A percentile compares a stretch with the other conserved stretches of the same genome.
phyloP scores from a whole-genome alignment of 2,113 vertebrate genomes.

The Lophura nycthemera region DNA sequence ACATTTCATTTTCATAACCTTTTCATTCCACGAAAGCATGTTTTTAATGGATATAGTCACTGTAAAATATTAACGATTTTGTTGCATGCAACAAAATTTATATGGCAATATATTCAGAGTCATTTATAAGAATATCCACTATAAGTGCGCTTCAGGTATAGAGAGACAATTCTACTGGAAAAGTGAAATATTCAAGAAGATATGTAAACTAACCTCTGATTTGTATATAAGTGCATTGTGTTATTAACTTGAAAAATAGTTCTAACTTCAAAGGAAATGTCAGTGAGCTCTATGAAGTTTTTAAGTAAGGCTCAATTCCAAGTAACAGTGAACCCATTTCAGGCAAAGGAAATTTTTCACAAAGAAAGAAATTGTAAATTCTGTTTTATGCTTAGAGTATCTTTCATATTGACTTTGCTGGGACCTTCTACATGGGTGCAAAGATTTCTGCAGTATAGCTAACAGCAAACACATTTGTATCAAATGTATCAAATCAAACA shows the following conservation, averaged over 20 bases:
- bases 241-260: slow-evolving; percentile 32
- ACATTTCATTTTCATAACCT: slow-evolving; percentile 51
- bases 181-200: slow-evolving; percentile 8
- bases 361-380: background rate
- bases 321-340: background rate
- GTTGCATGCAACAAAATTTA: slow-evolving; percentile 47
- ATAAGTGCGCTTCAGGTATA: slow-evolving; percentile 24
- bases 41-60: slow-evolving; percentile 48
- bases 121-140: slow-evolving; percentile 46
- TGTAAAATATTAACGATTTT: slow-evolving; percentile 59
- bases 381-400: background rate
- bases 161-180: background rate
- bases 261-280: slow-evolving; percentile 23
- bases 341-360: background rate
- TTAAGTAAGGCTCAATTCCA: background rate
- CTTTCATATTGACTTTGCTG: background rate
- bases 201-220: background rate
- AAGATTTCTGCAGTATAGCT: background rate
- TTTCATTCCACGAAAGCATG: slow-evolving; percentile 5
- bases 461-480: background rate
- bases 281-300: background rate
- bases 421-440: background rate
- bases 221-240: background rate
- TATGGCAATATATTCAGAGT: slow-evolving; percentile 33
- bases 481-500: background rate